Evolutionary conservation across 2,797 vertebrate genomes (phyloP).

Genomic region (Molossus alvarezi): DNA sequence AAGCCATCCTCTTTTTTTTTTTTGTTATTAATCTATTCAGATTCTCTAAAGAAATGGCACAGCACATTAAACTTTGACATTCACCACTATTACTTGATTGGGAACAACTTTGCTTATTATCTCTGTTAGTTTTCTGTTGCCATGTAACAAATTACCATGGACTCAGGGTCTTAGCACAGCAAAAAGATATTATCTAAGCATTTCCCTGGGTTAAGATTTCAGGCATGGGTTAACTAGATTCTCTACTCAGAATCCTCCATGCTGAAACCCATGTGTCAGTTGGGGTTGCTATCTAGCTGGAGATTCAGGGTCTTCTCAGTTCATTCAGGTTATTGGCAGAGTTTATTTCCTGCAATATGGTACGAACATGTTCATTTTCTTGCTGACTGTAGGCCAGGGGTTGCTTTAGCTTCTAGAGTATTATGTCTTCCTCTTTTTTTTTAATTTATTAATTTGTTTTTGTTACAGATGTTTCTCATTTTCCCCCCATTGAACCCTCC

Average conservation of each 20-base stretch:
- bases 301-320: background rate
- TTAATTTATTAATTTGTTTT: too few species aligned
- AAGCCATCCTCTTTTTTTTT: background rate
- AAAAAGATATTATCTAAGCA: background rate
- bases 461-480: too few species aligned
- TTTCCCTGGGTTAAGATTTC: background rate
- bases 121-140: background rate
- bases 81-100: background rate
- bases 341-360: background rate
- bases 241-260: background rate
- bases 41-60: conserved; percentile 67
- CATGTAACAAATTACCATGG: background rate
- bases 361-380: background rate
- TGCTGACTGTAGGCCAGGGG: background rate
- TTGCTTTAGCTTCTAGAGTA: background rate
- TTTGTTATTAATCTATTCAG: conserved; percentile 34
- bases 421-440: background rate
- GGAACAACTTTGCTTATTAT: conserved; percentile 3
- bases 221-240: background rate
- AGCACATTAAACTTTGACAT: conserved; percentile 37
- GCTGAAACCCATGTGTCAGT: background rate
- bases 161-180: background rate
- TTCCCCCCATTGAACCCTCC: too few species aligned
- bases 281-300: background rate
- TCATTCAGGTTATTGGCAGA: background rate